These are phyloP conservation scores for Todiramphus saurophagus DNA, from an alignment of 2,113 vertebrate genomes.

Conservation along the genomic window DNA sequence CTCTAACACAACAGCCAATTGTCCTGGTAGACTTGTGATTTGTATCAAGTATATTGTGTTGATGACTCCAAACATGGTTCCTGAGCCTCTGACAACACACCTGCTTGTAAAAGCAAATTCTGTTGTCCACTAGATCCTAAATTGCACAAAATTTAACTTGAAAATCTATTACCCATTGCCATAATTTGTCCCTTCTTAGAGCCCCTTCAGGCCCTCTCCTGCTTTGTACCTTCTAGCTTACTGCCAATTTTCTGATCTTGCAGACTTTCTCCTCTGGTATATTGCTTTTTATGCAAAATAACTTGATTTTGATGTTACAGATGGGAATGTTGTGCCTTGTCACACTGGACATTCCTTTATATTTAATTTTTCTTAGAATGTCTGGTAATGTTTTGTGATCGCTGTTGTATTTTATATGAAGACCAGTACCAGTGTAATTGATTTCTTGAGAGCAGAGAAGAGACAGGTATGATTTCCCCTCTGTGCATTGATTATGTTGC, in stretches of 20 bases:
- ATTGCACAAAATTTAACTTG: neutral
- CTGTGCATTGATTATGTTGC: neutral
- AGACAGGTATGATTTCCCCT: neutral
- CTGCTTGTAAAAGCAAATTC: neutral
- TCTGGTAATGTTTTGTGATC: neutral
- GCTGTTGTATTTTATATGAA: neutral
- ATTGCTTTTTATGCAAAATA: neutral
- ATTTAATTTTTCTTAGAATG: neutral
- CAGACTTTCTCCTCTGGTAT: neutral
- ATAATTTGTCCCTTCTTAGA: rapidly evolving
- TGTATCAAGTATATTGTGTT: neutral
- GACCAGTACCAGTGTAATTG: neutral
- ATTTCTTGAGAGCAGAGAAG: neutral
- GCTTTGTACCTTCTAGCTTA: neutral
- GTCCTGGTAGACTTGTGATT: neutral
- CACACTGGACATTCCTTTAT: neutral
- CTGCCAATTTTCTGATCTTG: neutral
- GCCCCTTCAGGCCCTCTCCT: neutral
- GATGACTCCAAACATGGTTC: neutral
- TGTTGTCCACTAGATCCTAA: neutral
- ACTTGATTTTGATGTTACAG: neutral
- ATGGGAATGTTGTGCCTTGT: neutral
- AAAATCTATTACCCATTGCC: neutral
- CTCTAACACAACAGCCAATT: neutral
- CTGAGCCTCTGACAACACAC: neutral